Evolutionary conservation across 2,797 vertebrate species (phyloP), one percentile per base, ranked within the genome.

Genomic region (Megaceryle alcyon): DNA sequence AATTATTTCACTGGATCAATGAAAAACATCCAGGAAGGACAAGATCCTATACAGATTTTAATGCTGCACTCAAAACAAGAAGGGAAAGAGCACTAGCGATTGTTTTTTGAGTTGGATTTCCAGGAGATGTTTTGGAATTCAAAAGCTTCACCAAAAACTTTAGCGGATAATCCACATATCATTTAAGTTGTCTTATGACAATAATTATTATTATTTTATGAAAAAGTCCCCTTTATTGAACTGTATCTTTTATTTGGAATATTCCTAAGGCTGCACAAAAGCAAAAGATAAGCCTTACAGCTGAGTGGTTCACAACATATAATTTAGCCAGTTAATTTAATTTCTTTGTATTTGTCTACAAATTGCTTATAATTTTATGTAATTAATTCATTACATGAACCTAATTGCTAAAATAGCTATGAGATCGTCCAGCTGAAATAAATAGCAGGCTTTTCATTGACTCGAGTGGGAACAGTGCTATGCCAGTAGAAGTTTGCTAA

Each of bases 261-360:
- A 89, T 91, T 90, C 78, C 41, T 93, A 84, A 85, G 31, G 39
- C 43, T 53, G 35, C 48, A 80, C 28, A 61, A 44, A 22, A 87
- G 53, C 48, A 75, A 72, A 86, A 76, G n/a, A 29, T 37, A 86
- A 87, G 43, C 61, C 76, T 63, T 83, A 53, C 66, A 91, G 76
- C 56, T 69, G 71, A 81, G 35, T 78, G 43, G 77, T 44, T 92
- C 60, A 56, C 63, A 93, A 48, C 44, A 76, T 86, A n/a, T 82
- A 51, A 91, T 91, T 91, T 94, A 92, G 72, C 70, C 87, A 79
- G 82, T 79, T 92, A 90, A 90, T 92, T 86, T 94, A 51, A 92
- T 90, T 94, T 86, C 73, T 91, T 94, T 86, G 64, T 89, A 78
- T 93, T 86, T 88, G 48, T 86, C 82, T 88, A 83, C 43, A 79